These are phyloP conservation scores for Arge pagana DNA, from an alignment of 2,888 invertebrate species.

Conservation along the genomic window DNA sequence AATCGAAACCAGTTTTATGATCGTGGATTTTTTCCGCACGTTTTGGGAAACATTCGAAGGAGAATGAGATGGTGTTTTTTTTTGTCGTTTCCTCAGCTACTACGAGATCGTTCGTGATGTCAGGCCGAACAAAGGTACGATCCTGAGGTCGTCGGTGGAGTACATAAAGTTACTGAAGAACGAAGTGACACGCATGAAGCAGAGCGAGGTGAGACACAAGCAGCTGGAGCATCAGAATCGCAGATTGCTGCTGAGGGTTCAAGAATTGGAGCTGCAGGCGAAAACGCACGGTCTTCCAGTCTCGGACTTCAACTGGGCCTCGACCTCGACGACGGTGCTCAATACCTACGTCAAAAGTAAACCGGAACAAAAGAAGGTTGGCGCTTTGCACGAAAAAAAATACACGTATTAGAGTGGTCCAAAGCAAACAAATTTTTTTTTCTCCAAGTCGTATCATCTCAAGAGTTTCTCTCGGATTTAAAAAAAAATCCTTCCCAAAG, in stretches of 20 bases:
- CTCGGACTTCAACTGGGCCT: conserved; percentile 65
- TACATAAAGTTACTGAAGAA: conserved; percentile 86
- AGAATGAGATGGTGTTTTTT: conserved; percentile 8
- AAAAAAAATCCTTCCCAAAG: no score
- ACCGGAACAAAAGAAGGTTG: conserved; percentile 50
- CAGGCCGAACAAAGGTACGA: conserved; percentile 92
- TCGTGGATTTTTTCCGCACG: no score
- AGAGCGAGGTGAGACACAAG: conserved; percentile 76
- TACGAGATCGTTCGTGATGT: conserved; percentile 89
- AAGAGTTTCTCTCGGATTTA: no score
- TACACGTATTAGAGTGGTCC: not conserved
- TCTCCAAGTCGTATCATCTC: no score
- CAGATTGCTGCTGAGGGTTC: conserved; percentile 77
- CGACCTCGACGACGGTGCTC: conserved; percentile 47
- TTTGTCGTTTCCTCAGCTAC: conserved; percentile 67
- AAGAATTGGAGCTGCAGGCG: conserved; percentile 80
- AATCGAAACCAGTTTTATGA: no score
- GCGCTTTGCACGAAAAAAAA: conserved; percentile 25
- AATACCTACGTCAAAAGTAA: conserved; percentile 46
- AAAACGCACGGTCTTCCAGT: conserved; percentile 75
- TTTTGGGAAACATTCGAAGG: conserved; percentile 11
- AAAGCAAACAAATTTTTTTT: conserved; percentile 6
- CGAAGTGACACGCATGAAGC: conserved; percentile 74
- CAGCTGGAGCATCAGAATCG: conserved; percentile 84
- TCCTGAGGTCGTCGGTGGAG: conserved; percentile 96